phyloP scores from a whole-genome alignment of 1,140 invertebrate species.

The Melanaphis sacchari region DNA sequence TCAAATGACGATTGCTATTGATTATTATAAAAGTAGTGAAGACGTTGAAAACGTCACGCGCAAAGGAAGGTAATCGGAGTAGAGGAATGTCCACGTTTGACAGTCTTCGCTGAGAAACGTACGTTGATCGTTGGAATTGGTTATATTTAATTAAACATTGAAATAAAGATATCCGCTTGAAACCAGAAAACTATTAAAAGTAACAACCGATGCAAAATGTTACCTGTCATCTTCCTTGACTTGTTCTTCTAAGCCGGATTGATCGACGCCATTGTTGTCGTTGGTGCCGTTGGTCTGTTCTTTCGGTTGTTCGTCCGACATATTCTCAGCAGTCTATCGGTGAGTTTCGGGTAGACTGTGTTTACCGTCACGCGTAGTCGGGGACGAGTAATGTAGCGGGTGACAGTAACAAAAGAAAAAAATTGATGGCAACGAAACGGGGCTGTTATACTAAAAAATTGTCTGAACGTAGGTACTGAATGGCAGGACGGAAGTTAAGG shows the following conservation, averaged over 20 bases:
- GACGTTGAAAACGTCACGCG: neutral
- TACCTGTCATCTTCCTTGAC: slow-evolving; percentile 55
- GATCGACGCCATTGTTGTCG: slow-evolving; percentile 55
- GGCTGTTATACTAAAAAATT: neutral
- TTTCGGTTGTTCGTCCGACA: slow-evolving; percentile 46
- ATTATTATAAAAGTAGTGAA: neutral
- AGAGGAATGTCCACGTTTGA: neutral
- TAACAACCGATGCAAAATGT: neutral
- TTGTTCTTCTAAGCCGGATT: slow-evolving; percentile 4
- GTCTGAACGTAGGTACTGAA: neutral
- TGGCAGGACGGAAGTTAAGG: neutral
- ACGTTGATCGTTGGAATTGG: neutral
- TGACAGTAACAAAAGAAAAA: neutral
- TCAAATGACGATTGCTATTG: neutral
- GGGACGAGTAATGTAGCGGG: neutral
- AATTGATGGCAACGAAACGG: neutral
- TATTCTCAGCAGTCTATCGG: neutral
- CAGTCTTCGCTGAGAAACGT: neutral
- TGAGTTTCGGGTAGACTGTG: neutral
- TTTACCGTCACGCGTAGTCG: neutral
- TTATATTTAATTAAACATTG: neutral
- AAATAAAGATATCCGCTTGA: neutral
- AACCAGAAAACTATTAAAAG: neutral
- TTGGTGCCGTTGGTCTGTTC: slow-evolving; percentile 53
- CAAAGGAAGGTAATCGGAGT: neutral